phyloP scores from a whole-genome alignment of 2,888 invertebrate genomes.

The Phyto melanocephala region DNA sequence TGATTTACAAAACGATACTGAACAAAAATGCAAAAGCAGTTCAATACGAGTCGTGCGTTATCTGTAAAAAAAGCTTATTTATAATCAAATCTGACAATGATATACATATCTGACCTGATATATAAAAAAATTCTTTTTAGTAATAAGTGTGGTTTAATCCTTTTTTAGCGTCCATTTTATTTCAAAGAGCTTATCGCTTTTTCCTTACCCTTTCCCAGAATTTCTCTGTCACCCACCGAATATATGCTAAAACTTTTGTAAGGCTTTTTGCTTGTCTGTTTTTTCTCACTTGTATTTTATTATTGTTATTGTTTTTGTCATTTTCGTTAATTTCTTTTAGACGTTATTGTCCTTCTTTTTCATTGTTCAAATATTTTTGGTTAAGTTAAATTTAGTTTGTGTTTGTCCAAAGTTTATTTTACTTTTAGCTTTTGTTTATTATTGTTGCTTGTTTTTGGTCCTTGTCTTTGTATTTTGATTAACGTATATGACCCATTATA shows the following conservation, averaged over 20 bases:
- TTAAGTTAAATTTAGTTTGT: slow-evolving; percentile 41
- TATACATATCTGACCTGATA: no score
- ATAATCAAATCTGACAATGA: no score
- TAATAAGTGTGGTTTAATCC: no score
- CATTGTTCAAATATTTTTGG: slow-evolving; percentile 32
- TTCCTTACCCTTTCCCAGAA: no score
- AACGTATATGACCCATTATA: slow-evolving; percentile 63
- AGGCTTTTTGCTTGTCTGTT: not conserved
- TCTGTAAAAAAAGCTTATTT: no score
- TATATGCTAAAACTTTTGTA: not conserved
- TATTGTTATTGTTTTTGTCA: slow-evolving; percentile 18
- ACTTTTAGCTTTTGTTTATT: slow-evolving; percentile 46
- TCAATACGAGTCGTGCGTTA: no score
- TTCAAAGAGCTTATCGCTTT: no score
- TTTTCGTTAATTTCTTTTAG: not conserved
- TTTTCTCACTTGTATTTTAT: not conserved
- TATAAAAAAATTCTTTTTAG: no score
- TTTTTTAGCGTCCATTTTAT: no score
- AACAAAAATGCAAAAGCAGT: no score
- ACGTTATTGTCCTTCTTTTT: slow-evolving; percentile 31
- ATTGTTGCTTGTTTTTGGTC: slow-evolving; percentile 2
- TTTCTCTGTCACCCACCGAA: no score
- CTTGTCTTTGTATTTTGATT: slow-evolving; percentile 38
- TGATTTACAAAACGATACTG: no score
- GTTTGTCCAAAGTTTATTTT: slow-evolving; percentile 27